These are phyloP conservation scores for Bufo bufo DNA, from an alignment of 2,113 vertebrate species.

Conservation along the genomic window DNA sequence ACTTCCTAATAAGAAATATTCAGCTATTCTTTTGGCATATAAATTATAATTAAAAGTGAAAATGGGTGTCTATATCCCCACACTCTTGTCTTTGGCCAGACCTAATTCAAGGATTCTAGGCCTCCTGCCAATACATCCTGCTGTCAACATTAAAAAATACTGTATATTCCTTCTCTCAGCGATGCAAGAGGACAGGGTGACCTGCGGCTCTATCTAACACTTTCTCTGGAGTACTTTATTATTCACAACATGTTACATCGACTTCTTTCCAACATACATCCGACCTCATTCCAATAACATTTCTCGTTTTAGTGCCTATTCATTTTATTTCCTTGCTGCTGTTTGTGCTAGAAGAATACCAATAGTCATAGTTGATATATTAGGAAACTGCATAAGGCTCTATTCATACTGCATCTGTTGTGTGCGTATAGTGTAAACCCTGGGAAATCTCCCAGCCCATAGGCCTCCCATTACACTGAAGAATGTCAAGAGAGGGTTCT, in stretches of 20 bases:
- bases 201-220: slow-evolving; percentile 19
- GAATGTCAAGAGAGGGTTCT: too few species aligned
- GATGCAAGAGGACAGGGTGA: slow-evolving; percentile 42
- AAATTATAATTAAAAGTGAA: slow-evolving; percentile 28
- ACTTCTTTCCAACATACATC: slow-evolving; percentile 16
- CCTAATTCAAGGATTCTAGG: slow-evolving; percentile 32
- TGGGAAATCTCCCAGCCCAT: too few species aligned
- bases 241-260: slow-evolving; percentile 44
- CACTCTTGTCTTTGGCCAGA: neutral
- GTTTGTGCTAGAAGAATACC: neutral
- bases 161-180: slow-evolving; percentile 28
- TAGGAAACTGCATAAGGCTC: neutral
- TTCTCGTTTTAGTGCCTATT: neutral
- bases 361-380: neutral
- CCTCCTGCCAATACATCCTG: slow-evolving; percentile 43
- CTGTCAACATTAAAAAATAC: slow-evolving; percentile 49
- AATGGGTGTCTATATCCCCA: slow-evolving; percentile 9
- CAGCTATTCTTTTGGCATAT: neutral
- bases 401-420: too few species aligned
- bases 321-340: neutral
- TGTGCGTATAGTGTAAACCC: too few species aligned
- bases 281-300: neutral
- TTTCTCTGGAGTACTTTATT: slow-evolving; percentile 45
- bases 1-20: neutral
- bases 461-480: too few species aligned